Evolutionary conservation across 2,888 invertebrate species (phyloP), one percentile per base, ranked within the genome.

Genomic region (Creontiades dilutus): DNA sequence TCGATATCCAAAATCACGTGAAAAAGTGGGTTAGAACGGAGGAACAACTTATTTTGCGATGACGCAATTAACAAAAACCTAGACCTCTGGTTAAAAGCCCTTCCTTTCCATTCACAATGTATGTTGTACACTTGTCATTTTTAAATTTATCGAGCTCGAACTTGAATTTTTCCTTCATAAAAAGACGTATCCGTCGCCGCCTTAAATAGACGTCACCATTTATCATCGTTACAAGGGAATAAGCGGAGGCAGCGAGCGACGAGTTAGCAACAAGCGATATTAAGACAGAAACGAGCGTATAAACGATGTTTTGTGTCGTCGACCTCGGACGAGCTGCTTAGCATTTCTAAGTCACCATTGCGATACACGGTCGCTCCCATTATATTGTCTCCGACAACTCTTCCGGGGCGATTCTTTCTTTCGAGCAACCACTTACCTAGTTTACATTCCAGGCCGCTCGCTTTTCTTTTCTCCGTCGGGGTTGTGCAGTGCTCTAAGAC

Each of bases 311-410:
- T 68, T 68, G 68, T 68, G 78, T 78, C 78, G 78, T 78, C 78
- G 78, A 78, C 78, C 78, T 78, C 68, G 68, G 68, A 12, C 68
- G 68, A 23, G 23, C 68, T 68, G 68, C 78, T 78, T 78, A n/a
- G 47, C 78, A 78, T 78, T 78, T 78, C 78, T 47, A 78, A 78
- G 37, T 78, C 78, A 78, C 78, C 78, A 78, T 78, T 46, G 78
- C 78, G 47, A 78, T 78, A 78, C 78, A 37, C 78, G 78, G 46
- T 78, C 78, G 78, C 78, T 78, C 78, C 47, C 78, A 78, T 78
- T 78, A 78, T 46, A 78, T 47, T 78, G 78, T 78, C 46, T 47
- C 78, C 46, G 46, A 16, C 78, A 46, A 47, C 47, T 78, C 78
- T 47, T 78, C 78, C 78, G 78, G 47, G 78, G 78, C 78, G 68